These are phyloP conservation scores for Merluccius polli DNA, from an alignment of 2,797 vertebrate species.

Conservation along the genomic window DNA sequence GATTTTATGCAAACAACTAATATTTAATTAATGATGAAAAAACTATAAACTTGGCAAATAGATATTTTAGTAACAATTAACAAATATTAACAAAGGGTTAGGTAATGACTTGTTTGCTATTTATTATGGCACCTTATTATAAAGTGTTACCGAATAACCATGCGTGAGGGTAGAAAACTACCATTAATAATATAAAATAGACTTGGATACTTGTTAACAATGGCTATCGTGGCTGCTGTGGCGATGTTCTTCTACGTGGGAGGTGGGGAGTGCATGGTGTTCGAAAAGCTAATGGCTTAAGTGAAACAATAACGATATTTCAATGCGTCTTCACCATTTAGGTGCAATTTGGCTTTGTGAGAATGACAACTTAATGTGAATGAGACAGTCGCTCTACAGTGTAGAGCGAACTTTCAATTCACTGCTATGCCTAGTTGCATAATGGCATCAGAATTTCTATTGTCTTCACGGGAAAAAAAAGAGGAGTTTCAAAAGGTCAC, in stretches of 20 bases:
- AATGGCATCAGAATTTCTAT: slow-evolving; percentile 31
- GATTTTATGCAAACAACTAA: too few species aligned
- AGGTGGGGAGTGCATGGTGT: background rate
- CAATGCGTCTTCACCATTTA: slow-evolving; percentile 47
- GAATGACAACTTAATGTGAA: slow-evolving; percentile 55
- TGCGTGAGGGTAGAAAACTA: slow-evolving; percentile 57
- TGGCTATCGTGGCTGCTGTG: slow-evolving; percentile 54
- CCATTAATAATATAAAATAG: slow-evolving; percentile 63
- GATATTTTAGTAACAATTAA: too few species aligned
- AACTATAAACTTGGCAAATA: too few species aligned
- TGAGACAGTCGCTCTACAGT: too few species aligned
- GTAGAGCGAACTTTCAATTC: slow-evolving; percentile 3
- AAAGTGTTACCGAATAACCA: slow-evolving; percentile 41
- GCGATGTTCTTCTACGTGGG: slow-evolving; percentile 51
- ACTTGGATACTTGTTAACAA: slow-evolving; percentile 55
- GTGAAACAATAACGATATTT: slow-evolving; percentile 45
- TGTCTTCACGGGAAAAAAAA: background rate
- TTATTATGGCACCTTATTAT: too few species aligned
- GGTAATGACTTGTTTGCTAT: too few species aligned
- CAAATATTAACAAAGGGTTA: too few species aligned
- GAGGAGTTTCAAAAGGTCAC: background rate
- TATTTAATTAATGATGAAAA: too few species aligned
- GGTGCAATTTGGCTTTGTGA: slow-evolving; percentile 40
- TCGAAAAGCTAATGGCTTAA: slow-evolving; percentile 37
- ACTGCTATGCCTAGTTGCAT: slow-evolving; percentile 13